Base-by-base conservation (phyloP, 2,888 invertebrate species). In the Philonicus albiceps region DNA sequence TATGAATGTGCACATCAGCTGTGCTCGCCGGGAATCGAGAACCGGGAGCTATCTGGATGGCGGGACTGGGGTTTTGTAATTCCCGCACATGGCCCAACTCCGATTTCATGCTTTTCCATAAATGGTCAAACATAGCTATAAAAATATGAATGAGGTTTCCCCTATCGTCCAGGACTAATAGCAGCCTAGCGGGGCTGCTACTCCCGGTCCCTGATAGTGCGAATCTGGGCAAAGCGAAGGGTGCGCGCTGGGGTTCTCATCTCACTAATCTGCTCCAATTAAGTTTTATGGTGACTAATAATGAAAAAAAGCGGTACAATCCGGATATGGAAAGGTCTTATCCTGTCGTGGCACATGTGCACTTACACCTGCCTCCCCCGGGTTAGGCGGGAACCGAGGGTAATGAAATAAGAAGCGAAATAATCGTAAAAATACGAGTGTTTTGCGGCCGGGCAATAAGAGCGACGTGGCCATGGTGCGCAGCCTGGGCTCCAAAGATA, bases 231-330 rank as follows among this genome's bases (percentile, higher is more conserved):
- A 4, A 19, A 53, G 6, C 19, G 78, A 22, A 49, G 31, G 40
- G 7, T 78, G 27, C 19, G 49, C 4, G 7, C 49, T 16, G 22
- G 7, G 80, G 16, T 31, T 27, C 80, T 43, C 80, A 80, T 80
- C 80, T 80, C 49, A 80, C 80, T 83, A 83, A 83, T 83, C 83
- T 83, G 83, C n/a, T 22, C 83, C 83, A 83, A 83, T 83, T 83
- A 83, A 83, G 64, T 83, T 83, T 83, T 83, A 83, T 83, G 72
- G 83, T 13, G 83, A 55, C 72, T 72, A 83, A 83, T 83, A 83
- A 83, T 83, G 72, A 83, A 55, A 83, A 43, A 83, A 55, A 53
- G 16, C 53, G 31, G 19, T 30, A 53, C 49, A 80, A 80, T 76
- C 76, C 76, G 76, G 76, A 76, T 76, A 76, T 40, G 37, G 22